Base-by-base conservation (phyloP, 2,888 invertebrate species). In the Eilema griseolum region DNA sequence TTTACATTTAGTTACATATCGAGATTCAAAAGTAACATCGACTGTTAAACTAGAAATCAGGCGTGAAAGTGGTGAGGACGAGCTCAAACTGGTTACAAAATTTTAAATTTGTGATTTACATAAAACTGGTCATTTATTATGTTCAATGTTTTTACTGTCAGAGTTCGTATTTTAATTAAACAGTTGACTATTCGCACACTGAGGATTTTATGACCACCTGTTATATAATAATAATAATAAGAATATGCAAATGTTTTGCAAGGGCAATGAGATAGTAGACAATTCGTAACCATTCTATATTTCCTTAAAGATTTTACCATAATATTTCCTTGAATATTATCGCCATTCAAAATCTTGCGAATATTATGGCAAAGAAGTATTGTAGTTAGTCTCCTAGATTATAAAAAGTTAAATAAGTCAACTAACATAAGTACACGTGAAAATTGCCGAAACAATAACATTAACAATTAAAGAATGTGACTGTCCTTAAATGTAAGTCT, bases 1-100 rank as follows among this genome's bases (percentile, higher is more conserved):
- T 73, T 74, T 70, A 78, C 61, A 78, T 81, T 72, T 80, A 83
- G 85, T 20, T 28, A 83, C 80, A 86, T n/a, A 52, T 52, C 52
- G 10, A 52, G n/a, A 52, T 52, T 88, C 74, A 86, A 86, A 88
- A 85, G 82, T 82, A 87, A 84, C 80, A 87, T 86, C 83, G 80
- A 72, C 72, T 82, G 82, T 85, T 86, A 86, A 81, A 84, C 84
- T 92, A 93, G 91, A 93, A 92, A 91, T 90, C 89, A 84, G 83
- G 74, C 84, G 93, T 88, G 94, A 94, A 94, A 94, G 94, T 91
- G 85, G 78, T 84, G 87, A 89, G 83, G 89, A 89, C 84, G 87
- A 87, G 77, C 82, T 83, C 80, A 76, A 93, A 92, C 90, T 86
- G 89, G 90, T 90, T 92, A 84, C 88, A 81, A 89, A 89, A 87